A percentile compares a stretch with the other conserved stretches of the same genome.
These are phyloP conservation scores for Epinephelus cyanopodus DNA, from an alignment of 2,113 vertebrate genomes.

Conservation along the genomic window DNA sequence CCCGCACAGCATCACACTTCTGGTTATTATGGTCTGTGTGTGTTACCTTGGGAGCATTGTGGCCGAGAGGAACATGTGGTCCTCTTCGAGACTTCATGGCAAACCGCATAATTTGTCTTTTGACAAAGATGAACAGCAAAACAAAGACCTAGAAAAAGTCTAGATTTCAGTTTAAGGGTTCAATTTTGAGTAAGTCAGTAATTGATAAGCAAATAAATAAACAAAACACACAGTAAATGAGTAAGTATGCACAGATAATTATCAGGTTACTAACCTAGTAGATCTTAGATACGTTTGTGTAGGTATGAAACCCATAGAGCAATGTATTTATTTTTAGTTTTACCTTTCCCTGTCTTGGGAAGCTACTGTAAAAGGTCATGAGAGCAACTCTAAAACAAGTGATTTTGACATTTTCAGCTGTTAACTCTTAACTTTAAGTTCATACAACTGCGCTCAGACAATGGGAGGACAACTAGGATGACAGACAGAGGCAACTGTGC, in stretches of 20 bases:
- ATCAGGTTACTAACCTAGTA: too few relatives aligned
- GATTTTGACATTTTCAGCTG: too few relatives aligned
- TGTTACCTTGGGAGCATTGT: slow-evolving; percentile 94
- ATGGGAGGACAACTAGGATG: too few relatives aligned
- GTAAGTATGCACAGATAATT: too few relatives aligned
- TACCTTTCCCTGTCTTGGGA: too few relatives aligned
- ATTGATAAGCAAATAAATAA: neutral
- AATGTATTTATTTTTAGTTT: too few relatives aligned
- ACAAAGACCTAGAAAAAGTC: slow-evolving; percentile 90
- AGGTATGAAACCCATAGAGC: neutral
- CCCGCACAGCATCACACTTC: neutral
- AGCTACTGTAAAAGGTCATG: too few relatives aligned
- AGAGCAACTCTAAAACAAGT: too few relatives aligned
- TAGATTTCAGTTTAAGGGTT: neutral
- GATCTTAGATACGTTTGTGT: neutral
- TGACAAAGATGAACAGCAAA: slow-evolving; percentile 96
- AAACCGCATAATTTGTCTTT: slow-evolving; percentile 98
- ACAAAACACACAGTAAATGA: neutral
- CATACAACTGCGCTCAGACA: too few relatives aligned
- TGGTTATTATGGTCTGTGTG: neutral
- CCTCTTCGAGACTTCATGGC: slow-evolving; percentile 96
- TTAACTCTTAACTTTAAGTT: too few relatives aligned
- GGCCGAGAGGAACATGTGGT: slow-evolving; percentile 93
- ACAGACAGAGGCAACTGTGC: too few relatives aligned
- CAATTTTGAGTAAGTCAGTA: neutral